These are phyloP conservation scores for Ciconia maguari DNA, from an alignment of 2,113 vertebrate species.

Conservation along the genomic window DNA sequence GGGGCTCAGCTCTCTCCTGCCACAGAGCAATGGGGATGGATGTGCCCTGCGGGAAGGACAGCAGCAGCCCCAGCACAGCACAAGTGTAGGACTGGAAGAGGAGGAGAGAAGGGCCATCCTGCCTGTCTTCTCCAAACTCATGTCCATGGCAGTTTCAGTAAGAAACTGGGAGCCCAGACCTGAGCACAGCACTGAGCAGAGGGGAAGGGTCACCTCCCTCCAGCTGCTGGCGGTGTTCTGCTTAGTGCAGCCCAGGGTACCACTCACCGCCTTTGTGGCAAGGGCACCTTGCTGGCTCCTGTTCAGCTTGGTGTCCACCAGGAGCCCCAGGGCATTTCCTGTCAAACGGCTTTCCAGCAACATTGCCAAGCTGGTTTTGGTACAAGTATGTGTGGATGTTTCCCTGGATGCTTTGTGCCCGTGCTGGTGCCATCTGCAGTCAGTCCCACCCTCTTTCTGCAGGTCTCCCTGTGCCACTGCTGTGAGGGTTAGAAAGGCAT, in stretches of 20 bases:
- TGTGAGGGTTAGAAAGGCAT: background rate
- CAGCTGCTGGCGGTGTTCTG: too few relatives aligned
- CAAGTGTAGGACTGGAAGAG: background rate
- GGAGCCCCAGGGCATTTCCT: background rate
- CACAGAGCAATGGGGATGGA: background rate
- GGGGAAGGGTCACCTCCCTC: too few relatives aligned
- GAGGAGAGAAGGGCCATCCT: background rate
- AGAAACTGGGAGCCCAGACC: background rate
- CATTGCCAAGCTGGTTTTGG: background rate
- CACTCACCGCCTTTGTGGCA: too few relatives aligned
- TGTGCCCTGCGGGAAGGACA: background rate
- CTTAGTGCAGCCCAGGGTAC: too few relatives aligned
- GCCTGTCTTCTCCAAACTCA: background rate
- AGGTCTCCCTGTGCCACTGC: background rate
- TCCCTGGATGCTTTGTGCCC: background rate
- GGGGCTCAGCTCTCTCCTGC: background rate
- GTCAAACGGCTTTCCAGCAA: background rate
- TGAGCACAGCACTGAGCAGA: background rate
- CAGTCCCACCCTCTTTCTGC: background rate
- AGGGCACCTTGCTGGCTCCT: background rate
- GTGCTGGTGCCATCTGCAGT: background rate
- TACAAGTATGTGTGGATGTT: background rate
- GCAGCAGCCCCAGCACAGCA: background rate
- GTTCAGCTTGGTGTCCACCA: background rate
- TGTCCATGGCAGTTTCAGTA: too few relatives aligned